Evolutionary conservation across 2,113 vertebrate genomes (phyloP).

Genomic region (Pseudopodoces humilis): DNA sequence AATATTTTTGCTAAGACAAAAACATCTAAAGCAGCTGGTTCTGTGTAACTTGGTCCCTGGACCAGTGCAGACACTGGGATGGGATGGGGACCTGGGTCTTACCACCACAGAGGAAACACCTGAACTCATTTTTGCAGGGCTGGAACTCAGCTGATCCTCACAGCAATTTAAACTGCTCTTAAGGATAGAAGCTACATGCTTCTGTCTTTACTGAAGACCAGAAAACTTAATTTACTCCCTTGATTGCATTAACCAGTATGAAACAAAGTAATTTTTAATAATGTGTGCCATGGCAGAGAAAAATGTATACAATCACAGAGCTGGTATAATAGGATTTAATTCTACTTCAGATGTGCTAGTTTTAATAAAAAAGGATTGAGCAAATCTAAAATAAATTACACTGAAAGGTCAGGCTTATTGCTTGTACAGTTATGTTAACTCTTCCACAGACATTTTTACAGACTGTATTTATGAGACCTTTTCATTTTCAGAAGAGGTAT

Average conservation of each 20-base stretch:
- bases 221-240: conserved; percentile 58
- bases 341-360: conserved; percentile 83
- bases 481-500: conserved; percentile 76
- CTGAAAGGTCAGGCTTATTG: conserved; percentile 83
- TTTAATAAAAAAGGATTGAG: conserved; percentile 86
- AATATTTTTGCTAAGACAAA: neutral
- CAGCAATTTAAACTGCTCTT: neutral
- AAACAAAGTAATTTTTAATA: conserved; percentile 82
- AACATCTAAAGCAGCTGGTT: neutral
- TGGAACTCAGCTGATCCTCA: neutral
- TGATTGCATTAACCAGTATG: conserved; percentile 70
- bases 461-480: conserved; percentile 80
- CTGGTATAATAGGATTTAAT: conserved; percentile 80
- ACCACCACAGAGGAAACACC: neutral
- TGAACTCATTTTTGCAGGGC: neutral
- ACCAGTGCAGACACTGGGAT: neutral
- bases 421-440: conserved; percentile 82
- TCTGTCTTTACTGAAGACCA: neutral
- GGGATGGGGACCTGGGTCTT: neutral
- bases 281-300: conserved; percentile 65
- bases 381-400: conserved; percentile 84
- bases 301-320: conserved; percentile 77
- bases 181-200: neutral
- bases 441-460: conserved; percentile 77
- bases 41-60: accelerated